A percentile compares a stretch with the other conserved stretches of the same genome.
Evolutionary conservation across 1,140 invertebrate species (phyloP).

Genomic region (Pollicipes pollicipes): DNA sequence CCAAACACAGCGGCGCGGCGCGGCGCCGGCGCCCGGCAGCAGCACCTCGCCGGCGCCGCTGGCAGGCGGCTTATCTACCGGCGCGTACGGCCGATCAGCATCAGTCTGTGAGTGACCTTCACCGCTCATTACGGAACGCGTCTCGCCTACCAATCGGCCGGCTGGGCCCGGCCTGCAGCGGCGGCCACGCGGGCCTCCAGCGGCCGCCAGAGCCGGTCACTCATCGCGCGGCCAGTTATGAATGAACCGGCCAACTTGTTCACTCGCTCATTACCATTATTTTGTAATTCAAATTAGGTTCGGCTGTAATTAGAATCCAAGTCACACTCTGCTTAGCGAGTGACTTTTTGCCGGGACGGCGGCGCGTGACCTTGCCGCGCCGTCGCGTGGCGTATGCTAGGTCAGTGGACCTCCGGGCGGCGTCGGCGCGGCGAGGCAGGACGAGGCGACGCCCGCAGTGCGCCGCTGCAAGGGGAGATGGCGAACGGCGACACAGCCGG

Average conservation of each 20-base stretch:
- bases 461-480: not conserved
- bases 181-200: too few species aligned
- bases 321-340: not conserved
- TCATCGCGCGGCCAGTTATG: not conserved
- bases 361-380: not conserved
- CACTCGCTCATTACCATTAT: not conserved
- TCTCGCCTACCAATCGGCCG: too few species aligned
- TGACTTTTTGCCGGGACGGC: not conserved
- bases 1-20: too few species aligned
- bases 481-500: not conserved
- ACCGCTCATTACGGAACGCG: too few species aligned
- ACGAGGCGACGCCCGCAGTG: not conserved
- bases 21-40: too few species aligned
- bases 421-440: not conserved
- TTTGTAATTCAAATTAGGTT: not conserved
- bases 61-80: too few species aligned
- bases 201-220: too few species aligned
- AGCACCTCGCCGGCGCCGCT: too few species aligned
- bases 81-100: too few species aligned
- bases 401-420: not conserved
- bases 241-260: not conserved
- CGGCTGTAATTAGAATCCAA: not conserved
- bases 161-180: too few species aligned
- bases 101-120: too few species aligned
- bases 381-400: not conserved